phyloP scores from a whole-genome alignment of 2,113 vertebrate species.

The Tachuris rubrigastra region DNA sequence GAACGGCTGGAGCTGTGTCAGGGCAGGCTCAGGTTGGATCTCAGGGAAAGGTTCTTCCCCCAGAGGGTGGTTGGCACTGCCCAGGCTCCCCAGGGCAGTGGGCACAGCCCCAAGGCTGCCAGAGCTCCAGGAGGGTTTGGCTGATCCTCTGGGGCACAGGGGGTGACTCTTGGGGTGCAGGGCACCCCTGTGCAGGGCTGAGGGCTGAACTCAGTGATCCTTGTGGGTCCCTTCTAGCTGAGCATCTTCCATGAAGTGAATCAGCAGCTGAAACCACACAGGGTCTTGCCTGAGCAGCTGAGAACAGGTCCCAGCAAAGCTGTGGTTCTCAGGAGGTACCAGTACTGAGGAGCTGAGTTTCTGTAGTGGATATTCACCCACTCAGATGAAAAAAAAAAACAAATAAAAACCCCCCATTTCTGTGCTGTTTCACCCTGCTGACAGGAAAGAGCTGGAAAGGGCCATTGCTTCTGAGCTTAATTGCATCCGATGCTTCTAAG shows the following conservation, averaged over 20 bases:
- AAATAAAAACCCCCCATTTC: background rate
- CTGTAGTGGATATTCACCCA: background rate
- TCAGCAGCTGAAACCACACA: background rate
- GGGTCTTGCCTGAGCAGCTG: background rate
- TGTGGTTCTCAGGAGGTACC: background rate
- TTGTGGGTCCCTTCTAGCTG: background rate
- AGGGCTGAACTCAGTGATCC: background rate
- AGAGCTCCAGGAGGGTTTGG: background rate
- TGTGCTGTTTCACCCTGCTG: background rate
- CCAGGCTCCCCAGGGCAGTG: no score
- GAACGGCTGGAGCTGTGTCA: background rate
- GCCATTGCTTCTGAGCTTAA: slow-evolving; percentile 6
- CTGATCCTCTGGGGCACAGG: background rate
- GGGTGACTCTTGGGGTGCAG: background rate
- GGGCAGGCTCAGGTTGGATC: no score
- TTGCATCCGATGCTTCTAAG: background rate
- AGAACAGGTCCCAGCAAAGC: background rate
- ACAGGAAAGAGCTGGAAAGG: background rate
- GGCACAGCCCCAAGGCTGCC: no score
- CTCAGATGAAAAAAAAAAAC: background rate
- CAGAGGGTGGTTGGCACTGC: no score
- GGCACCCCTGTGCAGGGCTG: background rate
- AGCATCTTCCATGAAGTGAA: background rate
- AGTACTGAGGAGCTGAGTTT: background rate
- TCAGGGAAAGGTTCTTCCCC: no score